phyloP scores from a whole-genome alignment of 1,140 invertebrate genomes.

The Metopolophium dirhodum region DNA sequence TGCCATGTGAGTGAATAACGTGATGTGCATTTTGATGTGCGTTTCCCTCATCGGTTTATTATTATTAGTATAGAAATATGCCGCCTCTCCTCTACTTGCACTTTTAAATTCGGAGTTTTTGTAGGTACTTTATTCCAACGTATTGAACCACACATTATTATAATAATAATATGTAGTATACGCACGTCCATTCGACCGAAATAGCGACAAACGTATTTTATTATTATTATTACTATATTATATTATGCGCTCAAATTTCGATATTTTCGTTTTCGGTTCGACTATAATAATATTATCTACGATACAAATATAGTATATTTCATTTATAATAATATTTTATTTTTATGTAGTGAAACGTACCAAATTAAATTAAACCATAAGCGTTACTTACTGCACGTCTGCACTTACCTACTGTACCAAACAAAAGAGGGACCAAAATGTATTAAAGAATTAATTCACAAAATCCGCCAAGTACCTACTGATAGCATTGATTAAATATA shows the following conservation, averaged over 20 bases:
- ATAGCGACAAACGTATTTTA: background rate
- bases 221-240: background rate
- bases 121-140: background rate
- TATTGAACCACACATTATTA: background rate
- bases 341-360: background rate
- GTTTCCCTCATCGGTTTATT: background rate
- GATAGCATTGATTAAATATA: no score
- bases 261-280: background rate
- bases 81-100: background rate
- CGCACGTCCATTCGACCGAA: background rate
- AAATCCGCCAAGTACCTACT: no score
- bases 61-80: background rate
- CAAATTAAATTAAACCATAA: background rate
- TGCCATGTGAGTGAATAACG: background rate
- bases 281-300: background rate
- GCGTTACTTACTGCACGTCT: background rate
- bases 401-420: no score
- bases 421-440: no score
- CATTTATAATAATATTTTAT: background rate
- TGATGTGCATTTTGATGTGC: background rate
- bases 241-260: background rate
- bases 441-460: no score
- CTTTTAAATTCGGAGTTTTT: background rate
- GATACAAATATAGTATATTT: background rate
- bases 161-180: background rate